Conservation (phyloP, 1,140 invertebrate genomes). For the Drosophila triauraria region DNA sequence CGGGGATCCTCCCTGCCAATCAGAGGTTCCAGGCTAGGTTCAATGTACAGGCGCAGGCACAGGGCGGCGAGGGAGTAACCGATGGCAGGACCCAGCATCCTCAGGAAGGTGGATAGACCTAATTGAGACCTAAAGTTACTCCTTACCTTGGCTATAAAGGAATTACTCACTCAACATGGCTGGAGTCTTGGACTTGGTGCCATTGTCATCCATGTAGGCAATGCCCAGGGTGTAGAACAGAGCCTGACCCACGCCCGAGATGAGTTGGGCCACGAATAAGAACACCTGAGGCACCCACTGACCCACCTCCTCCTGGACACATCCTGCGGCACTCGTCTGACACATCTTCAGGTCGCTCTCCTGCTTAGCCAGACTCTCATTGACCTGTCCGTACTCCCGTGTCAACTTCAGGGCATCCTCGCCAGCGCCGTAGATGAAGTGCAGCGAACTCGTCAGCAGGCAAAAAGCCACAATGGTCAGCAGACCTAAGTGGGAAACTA, state of each 20-base stretch:
- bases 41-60: conserved; percentile 89
- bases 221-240: conserved; percentile 88
- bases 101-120: conserved; percentile 89
- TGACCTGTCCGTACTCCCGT: conserved; percentile 86
- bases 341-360: conserved; percentile 47
- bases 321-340: conserved; percentile 18
- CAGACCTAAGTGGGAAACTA: conserved; percentile 86
- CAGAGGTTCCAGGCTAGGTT: conserved; percentile 88
- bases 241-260: conserved; percentile 88
- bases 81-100: conserved; percentile 90
- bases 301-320: conserved; percentile 76
- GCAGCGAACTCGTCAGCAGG: conserved; percentile 89
- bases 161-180: conserved; percentile 87
- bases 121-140: neutral
- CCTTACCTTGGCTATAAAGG: rapidly evolving
- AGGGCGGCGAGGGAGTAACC: conserved; percentile 90
- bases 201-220: conserved; percentile 90
- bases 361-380: conserved; percentile 46
- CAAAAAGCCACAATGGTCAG: conserved; percentile 89
- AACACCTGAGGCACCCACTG: conserved; percentile 87
- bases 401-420: conserved; percentile 89
- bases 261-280: conserved; percentile 88
- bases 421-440: conserved; percentile 90
- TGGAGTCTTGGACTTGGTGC: conserved; percentile 89
- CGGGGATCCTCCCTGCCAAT: conserved; percentile 89